Percentiles rank a stretch among this genome's conserved stretches.
Conservation (phyloP, 1,140 invertebrate genomes). For the Drosophila gunungcola region DNA sequence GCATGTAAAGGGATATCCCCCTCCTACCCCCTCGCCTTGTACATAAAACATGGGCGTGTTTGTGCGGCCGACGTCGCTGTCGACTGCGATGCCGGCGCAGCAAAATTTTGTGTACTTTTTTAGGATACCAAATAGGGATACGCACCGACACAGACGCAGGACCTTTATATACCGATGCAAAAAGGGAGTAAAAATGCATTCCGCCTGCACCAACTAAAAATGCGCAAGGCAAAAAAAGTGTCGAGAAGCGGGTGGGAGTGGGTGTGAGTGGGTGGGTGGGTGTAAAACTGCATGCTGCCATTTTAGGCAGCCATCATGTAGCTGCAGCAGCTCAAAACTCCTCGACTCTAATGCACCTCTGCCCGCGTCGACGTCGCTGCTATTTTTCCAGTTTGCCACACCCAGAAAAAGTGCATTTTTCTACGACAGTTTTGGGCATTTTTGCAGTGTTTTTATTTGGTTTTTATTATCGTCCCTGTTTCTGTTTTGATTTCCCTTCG, state of each 20-base stretch:
- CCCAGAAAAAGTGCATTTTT: slow-evolving; percentile 82
- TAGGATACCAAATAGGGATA: slow-evolving; percentile 84
- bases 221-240: slow-evolving; percentile 48
- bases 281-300: slow-evolving; percentile 55
- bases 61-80: slow-evolving; percentile 62
- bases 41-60: slow-evolving; percentile 83
- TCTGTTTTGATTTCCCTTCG: slow-evolving; percentile 53
- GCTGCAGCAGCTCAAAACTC: slow-evolving; percentile 32
- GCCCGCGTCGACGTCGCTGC: slow-evolving; percentile 19
- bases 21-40: slow-evolving; percentile 43
- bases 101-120: slow-evolving; percentile 84
- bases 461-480: slow-evolving; percentile 40
- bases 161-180: slow-evolving; percentile 48
- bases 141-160: slow-evolving; percentile 33
- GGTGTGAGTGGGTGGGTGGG: slow-evolving; percentile 16
- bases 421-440: slow-evolving; percentile 71
- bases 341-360: slow-evolving; percentile 74
- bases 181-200: slow-evolving; percentile 76
- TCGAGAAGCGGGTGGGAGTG: background rate
- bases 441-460: slow-evolving; percentile 53
- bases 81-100: slow-evolving; percentile 60
- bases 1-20: slow-evolving; percentile 40
- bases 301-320: slow-evolving; percentile 62
- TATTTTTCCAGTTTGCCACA: slow-evolving; percentile 66
- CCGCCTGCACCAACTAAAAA: slow-evolving; percentile 78